Evolutionary conservation across 2,888 invertebrate species (phyloP).

Genomic region (Acrobasis repandana): DNA sequence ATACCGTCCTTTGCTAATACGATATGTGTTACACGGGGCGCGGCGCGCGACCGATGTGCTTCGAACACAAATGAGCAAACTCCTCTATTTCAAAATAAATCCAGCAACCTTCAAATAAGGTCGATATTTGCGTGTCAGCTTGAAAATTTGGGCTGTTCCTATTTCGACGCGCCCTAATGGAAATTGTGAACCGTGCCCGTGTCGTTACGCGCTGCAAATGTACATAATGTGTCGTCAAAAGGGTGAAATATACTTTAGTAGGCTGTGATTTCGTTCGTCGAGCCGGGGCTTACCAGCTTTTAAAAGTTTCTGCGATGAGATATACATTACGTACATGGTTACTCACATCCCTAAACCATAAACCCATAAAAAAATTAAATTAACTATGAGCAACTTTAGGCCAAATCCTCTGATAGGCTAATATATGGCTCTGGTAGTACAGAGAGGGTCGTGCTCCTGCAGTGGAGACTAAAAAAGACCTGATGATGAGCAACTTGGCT

Average conservation of each 20-base stretch:
- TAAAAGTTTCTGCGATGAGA: constrained; percentile 68
- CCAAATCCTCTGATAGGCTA: too few species aligned
- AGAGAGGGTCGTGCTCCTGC: too few species aligned
- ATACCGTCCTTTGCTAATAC: constrained; percentile 80
- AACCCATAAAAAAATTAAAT: not conserved
- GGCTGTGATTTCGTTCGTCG: constrained; percentile 74
- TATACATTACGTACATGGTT: constrained; percentile 56
- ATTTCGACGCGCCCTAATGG: constrained; percentile 67
- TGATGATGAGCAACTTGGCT: not conserved
- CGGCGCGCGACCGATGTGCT: constrained; percentile 47
- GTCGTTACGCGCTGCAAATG: constrained; percentile 80
- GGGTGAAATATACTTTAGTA: constrained; percentile 81
- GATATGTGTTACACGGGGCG: constrained; percentile 78
- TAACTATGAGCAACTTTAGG: not conserved
- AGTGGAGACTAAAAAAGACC: too few species aligned
- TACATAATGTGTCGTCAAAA: constrained; percentile 82
- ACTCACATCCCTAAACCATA: constrained; percentile 36
- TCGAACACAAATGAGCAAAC: constrained; percentile 48
- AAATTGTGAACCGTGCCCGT: constrained; percentile 80
- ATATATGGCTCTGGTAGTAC: too few species aligned
- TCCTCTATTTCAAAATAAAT: constrained; percentile 36
- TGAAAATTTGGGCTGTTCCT: constrained; percentile 62
- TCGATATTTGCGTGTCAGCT: constrained; percentile 43
- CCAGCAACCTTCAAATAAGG: constrained; percentile 42
- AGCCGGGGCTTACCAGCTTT: constrained; percentile 64